phyloP scores from a whole-genome alignment of 2,113 vertebrate species.

The Atherinomorus stipes region DNA sequence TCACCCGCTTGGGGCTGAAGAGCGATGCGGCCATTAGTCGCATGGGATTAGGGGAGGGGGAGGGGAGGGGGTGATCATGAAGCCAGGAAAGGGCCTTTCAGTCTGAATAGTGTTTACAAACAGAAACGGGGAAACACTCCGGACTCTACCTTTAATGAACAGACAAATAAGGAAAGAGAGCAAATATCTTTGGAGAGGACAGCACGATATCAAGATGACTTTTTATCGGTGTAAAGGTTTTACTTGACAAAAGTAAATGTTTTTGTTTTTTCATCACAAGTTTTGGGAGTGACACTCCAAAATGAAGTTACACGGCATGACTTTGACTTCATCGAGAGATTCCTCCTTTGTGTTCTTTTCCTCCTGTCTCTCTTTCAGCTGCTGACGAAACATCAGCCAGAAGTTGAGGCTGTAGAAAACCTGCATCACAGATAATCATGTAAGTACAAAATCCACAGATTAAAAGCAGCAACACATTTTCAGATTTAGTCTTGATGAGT shows the following conservation, averaged over 20 bases:
- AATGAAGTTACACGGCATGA: slow-evolving; percentile 56
- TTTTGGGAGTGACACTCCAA: not conserved
- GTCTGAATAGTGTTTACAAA: too few species aligned
- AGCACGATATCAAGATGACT: not conserved
- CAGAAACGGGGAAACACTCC: too few species aligned
- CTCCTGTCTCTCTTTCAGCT: slow-evolving; percentile 73
- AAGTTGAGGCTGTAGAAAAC: slow-evolving; percentile 81
- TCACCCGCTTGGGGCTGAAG: too few species aligned
- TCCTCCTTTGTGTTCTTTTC: slow-evolving; percentile 55
- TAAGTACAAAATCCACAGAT: not conserved
- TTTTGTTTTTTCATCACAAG: not conserved
- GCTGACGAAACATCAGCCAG: slow-evolving; percentile 86
- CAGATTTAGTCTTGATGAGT: too few species aligned
- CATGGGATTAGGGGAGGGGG: too few species aligned
- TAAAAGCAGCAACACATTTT: not conserved
- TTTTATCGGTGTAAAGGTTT: not conserved
- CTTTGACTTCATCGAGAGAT: slow-evolving; percentile 68
- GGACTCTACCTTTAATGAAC: too few species aligned
- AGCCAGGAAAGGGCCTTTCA: too few species aligned
- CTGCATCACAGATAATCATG: slow-evolving; percentile 57
- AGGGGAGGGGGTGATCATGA: too few species aligned
- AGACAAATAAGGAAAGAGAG: not conserved
- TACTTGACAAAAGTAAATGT: not conserved
- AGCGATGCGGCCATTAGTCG: too few species aligned
- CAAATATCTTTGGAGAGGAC: not conserved